Percentiles rank a stretch among this genome's conserved stretches.
Conservation (phyloP, 2,888 invertebrate species). For the Xestia c-nigrum region DNA sequence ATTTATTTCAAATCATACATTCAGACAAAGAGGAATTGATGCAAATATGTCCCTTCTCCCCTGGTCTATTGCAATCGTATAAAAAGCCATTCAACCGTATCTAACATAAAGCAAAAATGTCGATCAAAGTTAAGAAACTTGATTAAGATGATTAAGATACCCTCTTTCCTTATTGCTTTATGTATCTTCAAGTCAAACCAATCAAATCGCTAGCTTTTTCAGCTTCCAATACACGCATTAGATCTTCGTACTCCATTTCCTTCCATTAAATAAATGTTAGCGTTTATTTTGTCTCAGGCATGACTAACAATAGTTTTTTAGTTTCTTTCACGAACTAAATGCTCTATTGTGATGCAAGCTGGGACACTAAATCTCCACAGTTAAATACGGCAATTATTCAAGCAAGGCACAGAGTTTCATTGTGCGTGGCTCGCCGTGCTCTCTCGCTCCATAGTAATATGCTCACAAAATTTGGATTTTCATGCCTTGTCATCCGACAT, state of each 20-base stretch:
- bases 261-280: constrained; percentile 52
- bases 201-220: constrained; percentile 34
- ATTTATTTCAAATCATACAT: no score
- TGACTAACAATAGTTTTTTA: constrained; percentile 77
- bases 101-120: constrained; percentile 35
- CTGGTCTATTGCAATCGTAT: constrained; percentile 9
- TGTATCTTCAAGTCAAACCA: constrained; percentile 42
- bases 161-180: constrained; percentile 51
- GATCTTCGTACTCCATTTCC: constrained; percentile 1
- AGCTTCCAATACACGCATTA: constrained; percentile 30
- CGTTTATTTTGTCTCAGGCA: constrained; percentile 51
- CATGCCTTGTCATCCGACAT: constrained; percentile 86
- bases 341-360: constrained; percentile 79
- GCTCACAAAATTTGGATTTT: constrained; percentile 86
- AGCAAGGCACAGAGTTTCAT: constrained; percentile 83
- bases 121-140: constrained; percentile 41
- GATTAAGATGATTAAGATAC: constrained; percentile 52
- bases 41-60: background rate
- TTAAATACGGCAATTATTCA: constrained; percentile 88
- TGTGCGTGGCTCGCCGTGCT: constrained; percentile 78
- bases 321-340: constrained; percentile 82
- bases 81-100: constrained; percentile 35
- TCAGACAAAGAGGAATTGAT: constrained; percentile 3
- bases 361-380: constrained; percentile 80
- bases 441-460: constrained; percentile 76